Percentiles rank a stretch among this genome's conserved stretches.
These are phyloP conservation scores for Eremobia ochroleuca DNA, from an alignment of 2,888 invertebrate species.

Conservation along the genomic window DNA sequence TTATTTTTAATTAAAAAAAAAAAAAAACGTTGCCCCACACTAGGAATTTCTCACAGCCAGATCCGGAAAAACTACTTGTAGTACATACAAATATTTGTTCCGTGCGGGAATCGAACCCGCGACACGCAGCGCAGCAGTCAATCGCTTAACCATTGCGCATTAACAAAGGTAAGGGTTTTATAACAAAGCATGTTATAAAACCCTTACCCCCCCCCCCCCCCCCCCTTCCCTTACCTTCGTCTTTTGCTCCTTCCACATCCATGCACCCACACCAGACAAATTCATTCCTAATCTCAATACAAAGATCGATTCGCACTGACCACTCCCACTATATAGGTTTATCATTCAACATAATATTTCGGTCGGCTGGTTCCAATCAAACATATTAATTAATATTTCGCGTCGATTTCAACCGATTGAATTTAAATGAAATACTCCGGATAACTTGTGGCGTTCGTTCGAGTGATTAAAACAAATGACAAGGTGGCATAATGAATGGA, in stretches of 20 bases:
- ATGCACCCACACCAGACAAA: neutral
- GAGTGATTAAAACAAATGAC: slow-evolving; percentile 61
- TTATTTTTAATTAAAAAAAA: no score
- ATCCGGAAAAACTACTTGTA: no score
- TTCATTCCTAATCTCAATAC: slow-evolving; percentile 18
- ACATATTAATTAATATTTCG: slow-evolving; percentile 60
- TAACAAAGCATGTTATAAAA: no score
- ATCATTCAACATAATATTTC: slow-evolving; percentile 39
- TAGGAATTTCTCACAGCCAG: no score
- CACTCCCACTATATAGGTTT: slow-evolving; percentile 34
- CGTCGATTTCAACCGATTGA: slow-evolving; percentile 61
- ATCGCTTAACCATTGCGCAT: no score
- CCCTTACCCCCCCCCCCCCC: no score
- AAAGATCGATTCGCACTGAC: slow-evolving; percentile 23
- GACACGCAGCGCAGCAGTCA: no score
- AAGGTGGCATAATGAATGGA: slow-evolving; percentile 15
- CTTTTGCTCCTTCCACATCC: slow-evolving; percentile 18
- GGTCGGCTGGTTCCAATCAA: slow-evolving; percentile 55
- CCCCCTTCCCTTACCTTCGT: neutral
- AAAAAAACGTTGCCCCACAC: no score
- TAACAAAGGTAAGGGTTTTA: no score
- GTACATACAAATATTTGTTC: no score
- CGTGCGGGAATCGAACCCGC: no score
- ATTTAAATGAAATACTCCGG: slow-evolving; percentile 52
- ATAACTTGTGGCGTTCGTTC: slow-evolving; percentile 50